These are phyloP conservation scores for Procapra przewalskii DNA, from an alignment of 2,113 vertebrate genomes.

Conservation along the genomic window DNA sequence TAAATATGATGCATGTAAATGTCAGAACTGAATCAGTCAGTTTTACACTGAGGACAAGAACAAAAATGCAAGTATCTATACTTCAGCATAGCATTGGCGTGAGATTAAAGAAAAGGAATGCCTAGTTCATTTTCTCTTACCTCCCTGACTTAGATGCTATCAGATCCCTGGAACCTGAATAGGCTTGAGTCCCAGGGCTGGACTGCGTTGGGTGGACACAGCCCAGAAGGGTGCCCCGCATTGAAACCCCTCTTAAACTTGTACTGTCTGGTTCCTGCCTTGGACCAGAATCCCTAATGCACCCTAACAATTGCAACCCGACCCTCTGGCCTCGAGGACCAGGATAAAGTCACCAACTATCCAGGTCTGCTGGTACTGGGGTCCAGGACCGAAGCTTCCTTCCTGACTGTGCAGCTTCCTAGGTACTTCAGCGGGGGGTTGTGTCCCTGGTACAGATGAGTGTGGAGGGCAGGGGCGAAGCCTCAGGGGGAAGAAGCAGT, in stretches of 20 bases:
- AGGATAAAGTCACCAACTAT: neutral
- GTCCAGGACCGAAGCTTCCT: accelerated
- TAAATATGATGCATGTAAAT: neutral
- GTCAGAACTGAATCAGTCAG: neutral
- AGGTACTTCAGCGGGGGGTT: neutral
- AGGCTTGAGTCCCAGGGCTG: neutral
- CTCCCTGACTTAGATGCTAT: neutral
- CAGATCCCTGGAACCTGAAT: neutral
- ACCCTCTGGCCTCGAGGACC: neutral
- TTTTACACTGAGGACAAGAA: neutral
- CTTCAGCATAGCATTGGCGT: neutral
- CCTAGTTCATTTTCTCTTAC: neutral
- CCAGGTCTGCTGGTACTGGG: neutral
- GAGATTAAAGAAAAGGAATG: neutral
- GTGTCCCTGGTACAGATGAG: neutral
- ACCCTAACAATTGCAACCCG: neutral
- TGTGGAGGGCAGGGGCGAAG: neutral
- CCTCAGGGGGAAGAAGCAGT: neutral
- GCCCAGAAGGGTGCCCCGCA: neutral
- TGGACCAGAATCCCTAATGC: neutral
- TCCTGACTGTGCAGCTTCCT: neutral
- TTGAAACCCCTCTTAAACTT: neutral
- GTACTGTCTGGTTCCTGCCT: neutral
- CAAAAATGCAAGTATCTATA: neutral
- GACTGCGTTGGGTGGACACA: neutral